phyloP scores from a whole-genome alignment of 2,888 invertebrate genomes.

The Tupiocoris notatus region DNA sequence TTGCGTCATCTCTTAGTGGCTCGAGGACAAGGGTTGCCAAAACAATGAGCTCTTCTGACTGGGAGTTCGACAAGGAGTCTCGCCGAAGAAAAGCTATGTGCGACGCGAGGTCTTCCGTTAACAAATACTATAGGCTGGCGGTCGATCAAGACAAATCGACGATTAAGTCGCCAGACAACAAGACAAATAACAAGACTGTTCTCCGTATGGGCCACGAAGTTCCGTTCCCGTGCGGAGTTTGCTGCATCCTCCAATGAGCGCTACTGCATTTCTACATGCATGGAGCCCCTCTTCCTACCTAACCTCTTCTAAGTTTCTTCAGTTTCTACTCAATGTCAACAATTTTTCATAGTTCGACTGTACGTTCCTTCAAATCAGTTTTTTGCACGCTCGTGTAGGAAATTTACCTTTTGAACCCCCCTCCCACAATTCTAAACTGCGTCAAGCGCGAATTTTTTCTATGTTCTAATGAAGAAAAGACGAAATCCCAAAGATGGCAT shows the following conservation, averaged over 20 bases:
- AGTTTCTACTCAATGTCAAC: constrained; percentile 27
- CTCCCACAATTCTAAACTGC: too few species aligned
- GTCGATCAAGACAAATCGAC: too few species aligned
- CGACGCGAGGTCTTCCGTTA: constrained; percentile 48
- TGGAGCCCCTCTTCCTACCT: constrained; percentile 33
- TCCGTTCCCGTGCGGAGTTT: constrained; percentile 50
- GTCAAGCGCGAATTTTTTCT: too few species aligned
- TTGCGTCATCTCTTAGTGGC: constrained; percentile 50
- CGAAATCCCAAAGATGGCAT: neutral
- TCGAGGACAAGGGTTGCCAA: constrained; percentile 50
- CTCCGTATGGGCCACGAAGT: constrained; percentile 47
- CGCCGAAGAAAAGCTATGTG: constrained; percentile 46
- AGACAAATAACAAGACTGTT: constrained; percentile 39
- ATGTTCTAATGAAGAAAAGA: too few species aligned
- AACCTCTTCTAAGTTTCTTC: constrained; percentile 29
- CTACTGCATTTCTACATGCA: constrained; percentile 38
- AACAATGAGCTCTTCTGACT: neutral
- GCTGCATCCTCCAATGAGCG: constrained; percentile 50
- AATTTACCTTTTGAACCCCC: too few species aligned
- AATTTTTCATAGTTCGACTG: constrained; percentile 33
- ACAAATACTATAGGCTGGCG: constrained; percentile 48
- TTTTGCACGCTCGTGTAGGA: neutral
- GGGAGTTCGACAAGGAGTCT: constrained; percentile 22
- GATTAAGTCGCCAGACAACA: constrained; percentile 2
- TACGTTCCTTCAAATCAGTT: constrained; percentile 3